phyloP scores from a whole-genome alignment of 2,797 vertebrate genomes.

The Craterocephalus amniculus region DNA sequence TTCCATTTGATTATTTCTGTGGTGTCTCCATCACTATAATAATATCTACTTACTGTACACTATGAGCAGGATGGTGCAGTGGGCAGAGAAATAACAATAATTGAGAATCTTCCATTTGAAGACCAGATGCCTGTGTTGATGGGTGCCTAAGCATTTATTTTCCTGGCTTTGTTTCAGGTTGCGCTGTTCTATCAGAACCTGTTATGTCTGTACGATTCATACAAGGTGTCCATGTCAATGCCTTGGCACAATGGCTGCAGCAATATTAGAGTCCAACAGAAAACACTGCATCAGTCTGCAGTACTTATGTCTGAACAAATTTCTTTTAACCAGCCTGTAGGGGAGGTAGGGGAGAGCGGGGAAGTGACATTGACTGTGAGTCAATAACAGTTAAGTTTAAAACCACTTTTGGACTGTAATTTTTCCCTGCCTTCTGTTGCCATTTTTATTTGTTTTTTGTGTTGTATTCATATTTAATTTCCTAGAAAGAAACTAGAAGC shows the following conservation, averaged over 20 bases:
- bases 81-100: background rate
- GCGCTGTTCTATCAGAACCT: background rate
- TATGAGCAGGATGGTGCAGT: background rate
- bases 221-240: background rate
- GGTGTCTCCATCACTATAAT: background rate
- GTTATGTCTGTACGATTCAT: background rate
- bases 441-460: background rate
- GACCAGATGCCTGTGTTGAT: too few relatives aligned
- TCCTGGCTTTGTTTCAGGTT: background rate
- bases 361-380: background rate
- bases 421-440: background rate
- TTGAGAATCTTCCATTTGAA: background rate
- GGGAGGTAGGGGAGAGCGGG: background rate
- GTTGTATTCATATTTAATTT: background rate
- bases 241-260: background rate
- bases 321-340: background rate
- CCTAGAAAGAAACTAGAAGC: too few relatives aligned
- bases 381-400: background rate
- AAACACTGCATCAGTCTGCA: background rate
- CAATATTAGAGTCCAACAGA: background rate
- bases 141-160: background rate
- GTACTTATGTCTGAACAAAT: slow-evolving; percentile 3
- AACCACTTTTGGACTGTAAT: background rate
- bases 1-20: background rate
- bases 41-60: background rate